Evolutionary conservation across 2,797 vertebrate genomes (phyloP).

Genomic region (Todus mexicanus): DNA sequence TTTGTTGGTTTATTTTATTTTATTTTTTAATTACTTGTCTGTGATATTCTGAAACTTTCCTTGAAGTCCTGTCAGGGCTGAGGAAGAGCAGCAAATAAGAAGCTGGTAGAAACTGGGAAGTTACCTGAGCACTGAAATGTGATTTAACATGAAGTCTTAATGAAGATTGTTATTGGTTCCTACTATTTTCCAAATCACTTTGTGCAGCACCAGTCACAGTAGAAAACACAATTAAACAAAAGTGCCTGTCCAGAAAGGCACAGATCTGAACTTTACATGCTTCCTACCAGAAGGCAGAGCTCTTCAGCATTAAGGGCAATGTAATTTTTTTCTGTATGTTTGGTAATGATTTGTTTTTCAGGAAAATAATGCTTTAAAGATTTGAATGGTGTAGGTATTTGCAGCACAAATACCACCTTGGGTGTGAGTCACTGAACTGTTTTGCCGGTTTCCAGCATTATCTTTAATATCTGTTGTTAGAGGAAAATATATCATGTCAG

Average conservation of each 20-base stretch:
- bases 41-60: not conserved
- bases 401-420: not conserved
- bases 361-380: not conserved
- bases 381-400: not conserved
- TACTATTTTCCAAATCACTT: not conserved
- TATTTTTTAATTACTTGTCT: not conserved
- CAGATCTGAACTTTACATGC: not conserved
- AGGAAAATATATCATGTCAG: not conserved
- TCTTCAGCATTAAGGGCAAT: not conserved
- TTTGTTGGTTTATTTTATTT: too few relatives aligned
- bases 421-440: not conserved
- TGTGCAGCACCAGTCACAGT: not conserved
- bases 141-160: not conserved
- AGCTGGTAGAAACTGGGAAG: accelerated
- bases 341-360: not conserved
- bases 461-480: not conserved
- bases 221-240: not conserved
- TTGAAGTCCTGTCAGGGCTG: not conserved
- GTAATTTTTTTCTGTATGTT: not conserved
- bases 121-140: not conserved
- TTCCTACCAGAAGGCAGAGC: not conserved
- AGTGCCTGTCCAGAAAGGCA: not conserved
- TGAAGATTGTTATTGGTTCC: not conserved
- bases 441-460: not conserved
- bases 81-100: not conserved